Base-by-base conservation (phyloP, 2,113 vertebrate species). In the Blennius ocellaris region DNA sequence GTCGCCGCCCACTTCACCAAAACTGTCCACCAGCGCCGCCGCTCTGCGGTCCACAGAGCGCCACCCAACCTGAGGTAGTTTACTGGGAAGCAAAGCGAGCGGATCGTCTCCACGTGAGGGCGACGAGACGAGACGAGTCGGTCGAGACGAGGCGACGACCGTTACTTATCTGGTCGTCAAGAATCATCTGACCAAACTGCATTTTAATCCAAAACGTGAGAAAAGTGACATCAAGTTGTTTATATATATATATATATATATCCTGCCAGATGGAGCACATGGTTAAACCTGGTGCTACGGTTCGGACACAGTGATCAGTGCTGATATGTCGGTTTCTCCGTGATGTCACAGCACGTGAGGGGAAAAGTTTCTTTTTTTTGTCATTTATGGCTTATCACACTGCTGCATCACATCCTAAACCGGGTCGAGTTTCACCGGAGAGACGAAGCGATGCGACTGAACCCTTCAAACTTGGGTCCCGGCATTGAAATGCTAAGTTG, bases 301-400 rank as follows among this genome's bases (percentile, higher is more conserved):
- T 4, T 30, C 21, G 43, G 49, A 80, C 87, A 86, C 87, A 86
- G 85, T 89, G 87, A 65, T 82, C 43, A 43, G 21, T n/a, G n/a
- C n/a, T n/a, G n/a, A 56, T 53, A 70, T 39, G 30, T 76, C 11
- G 15, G 62, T 45, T 69, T 36, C 7, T 64, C 21, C 43, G 72
- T 54, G 16, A 81, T 30, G 44, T 85, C 80, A 81, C 80, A 84
- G 73, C 21, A 30, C 21, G 21, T 4, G 21, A 30, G 21, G 21
- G 21, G 21, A 30, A 30, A 30, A 2, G 21, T 30, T 30, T 30
- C 4, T 30, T 30, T 30, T 30, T 30, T 36, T 21, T 43, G 70
- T 84, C 36, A 8, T 11, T 85, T 90, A 92, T 90, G 90, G 88
- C 90, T 92, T 92, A 75, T 89, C 60, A 55, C 83, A 78, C 67